phyloP scores from a whole-genome alignment of 2,797 vertebrate species.

The Labroides dimidiatus region DNA sequence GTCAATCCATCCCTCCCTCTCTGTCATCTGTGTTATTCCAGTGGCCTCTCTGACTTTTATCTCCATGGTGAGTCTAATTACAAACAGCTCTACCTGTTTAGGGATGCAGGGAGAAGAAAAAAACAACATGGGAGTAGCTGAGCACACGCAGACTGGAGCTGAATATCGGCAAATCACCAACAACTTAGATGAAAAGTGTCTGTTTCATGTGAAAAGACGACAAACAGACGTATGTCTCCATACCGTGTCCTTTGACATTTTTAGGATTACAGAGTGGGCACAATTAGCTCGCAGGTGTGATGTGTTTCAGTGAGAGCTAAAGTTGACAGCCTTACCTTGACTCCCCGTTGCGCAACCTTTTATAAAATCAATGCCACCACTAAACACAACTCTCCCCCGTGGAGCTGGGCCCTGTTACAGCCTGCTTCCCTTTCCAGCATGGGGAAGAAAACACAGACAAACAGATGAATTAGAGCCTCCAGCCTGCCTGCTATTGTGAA shows the following conservation, averaged over 20 bases:
- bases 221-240: conserved; percentile 49
- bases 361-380: conserved; percentile 85
- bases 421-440: conserved; percentile 59
- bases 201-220: conserved; percentile 23
- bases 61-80: conserved; percentile 47
- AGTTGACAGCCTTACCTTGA: conserved; percentile 79
- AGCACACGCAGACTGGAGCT: conserved; percentile 45
- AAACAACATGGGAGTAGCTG: conserved; percentile 2
- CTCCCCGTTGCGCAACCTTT: conserved; percentile 82
- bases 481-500: conserved; percentile 57
- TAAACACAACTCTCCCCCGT: conserved; percentile 78
- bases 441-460: conserved; percentile 78
- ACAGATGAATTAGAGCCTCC: conserved; percentile 80
- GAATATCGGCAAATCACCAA: conserved; percentile 36
- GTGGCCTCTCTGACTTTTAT: conserved; percentile 26
- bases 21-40: conserved; percentile 38
- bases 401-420: conserved; percentile 69
- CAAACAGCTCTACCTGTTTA: conserved; percentile 45
- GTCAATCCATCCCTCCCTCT: conserved; percentile 62
- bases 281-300: conserved; percentile 75
- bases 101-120: conserved; percentile 17
- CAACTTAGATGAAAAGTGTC: not conserved
- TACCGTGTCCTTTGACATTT: conserved; percentile 52
- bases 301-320: conserved; percentile 63
- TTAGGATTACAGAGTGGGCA: conserved; percentile 47